Evolutionary conservation across 2,113 vertebrate genomes (phyloP).

Genomic region (Ginglymostoma cirratum): DNA sequence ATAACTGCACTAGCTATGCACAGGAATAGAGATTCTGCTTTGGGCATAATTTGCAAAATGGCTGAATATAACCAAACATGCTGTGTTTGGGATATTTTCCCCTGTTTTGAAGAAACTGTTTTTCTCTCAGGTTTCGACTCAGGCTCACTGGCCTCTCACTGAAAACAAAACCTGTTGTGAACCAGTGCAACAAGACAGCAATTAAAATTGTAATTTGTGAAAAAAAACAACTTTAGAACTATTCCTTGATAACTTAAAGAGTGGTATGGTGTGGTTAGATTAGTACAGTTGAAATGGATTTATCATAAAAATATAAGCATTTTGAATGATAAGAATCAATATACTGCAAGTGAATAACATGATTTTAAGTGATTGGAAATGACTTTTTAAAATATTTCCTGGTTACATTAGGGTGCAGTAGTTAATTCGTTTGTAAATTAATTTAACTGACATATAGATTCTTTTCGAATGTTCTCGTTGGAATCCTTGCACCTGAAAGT

Average conservation of each 20-base stretch:
- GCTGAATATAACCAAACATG: background rate
- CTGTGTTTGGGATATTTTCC: no score
- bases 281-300: background rate
- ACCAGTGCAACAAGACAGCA: background rate
- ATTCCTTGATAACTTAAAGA: background rate
- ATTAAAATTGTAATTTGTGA: background rate
- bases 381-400: background rate
- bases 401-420: background rate
- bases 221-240: background rate
- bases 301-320: background rate
- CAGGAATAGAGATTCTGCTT: background rate
- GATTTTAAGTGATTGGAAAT: background rate
- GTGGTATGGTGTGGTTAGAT: background rate
- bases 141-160: background rate
- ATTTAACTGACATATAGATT: background rate
- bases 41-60: background rate
- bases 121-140: background rate
- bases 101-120: background rate
- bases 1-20: background rate
- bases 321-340: background rate
- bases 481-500: background rate
- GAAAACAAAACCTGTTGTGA: background rate
- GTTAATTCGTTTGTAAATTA: background rate
- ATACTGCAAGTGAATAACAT: background rate
- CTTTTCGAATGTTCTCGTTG: background rate